phyloP scores from a whole-genome alignment of 2,113 vertebrate species.

The Engraulis encrasicolus region DNA sequence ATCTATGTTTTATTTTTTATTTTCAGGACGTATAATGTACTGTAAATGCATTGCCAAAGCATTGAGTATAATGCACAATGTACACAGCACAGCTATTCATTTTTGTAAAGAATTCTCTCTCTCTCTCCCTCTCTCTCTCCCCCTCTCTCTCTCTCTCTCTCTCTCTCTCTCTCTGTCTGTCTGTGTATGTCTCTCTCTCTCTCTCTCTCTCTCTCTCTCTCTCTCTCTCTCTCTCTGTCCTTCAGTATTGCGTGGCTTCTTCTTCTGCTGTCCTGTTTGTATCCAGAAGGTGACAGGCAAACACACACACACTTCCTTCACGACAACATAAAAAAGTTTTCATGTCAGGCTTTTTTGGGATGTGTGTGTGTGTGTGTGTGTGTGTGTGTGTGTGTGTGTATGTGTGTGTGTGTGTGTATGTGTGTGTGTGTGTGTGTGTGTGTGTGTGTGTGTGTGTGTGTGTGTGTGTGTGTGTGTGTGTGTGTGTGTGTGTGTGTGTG shows the following conservation, averaged over 20 bases:
- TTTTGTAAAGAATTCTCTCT: slow-evolving; percentile 11
- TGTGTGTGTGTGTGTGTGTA: slow-evolving; percentile 40
- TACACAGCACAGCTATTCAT: too few species aligned
- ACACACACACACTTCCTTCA: slow-evolving; percentile 63
- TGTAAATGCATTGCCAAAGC: too few species aligned
- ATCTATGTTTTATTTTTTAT: too few species aligned
- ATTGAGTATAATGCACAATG: too few species aligned
- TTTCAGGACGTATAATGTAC: too few species aligned
- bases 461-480: slow-evolving; percentile 20
- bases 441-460: too few species aligned
- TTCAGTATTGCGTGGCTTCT: slow-evolving; percentile 1
- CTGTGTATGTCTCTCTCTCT: slow-evolving; percentile 16
- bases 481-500: not conserved
- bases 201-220: not conserved
- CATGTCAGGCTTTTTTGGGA: slow-evolving; percentile 52
- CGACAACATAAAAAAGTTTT: slow-evolving; percentile 59
- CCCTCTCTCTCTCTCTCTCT: slow-evolving; percentile 47
- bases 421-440: slow-evolving; percentile 41
- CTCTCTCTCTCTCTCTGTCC: slow-evolving; percentile 38
- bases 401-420: slow-evolving; percentile 40
- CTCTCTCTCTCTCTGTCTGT: slow-evolving; percentile 42
- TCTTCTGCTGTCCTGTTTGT: not conserved
- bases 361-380: not conserved
- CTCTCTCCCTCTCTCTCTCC: slow-evolving; percentile 18
- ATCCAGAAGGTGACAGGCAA: slow-evolving; percentile 42